Conservation (phyloP, 1,140 invertebrate genomes). For the Drosophila bifasciata region DNA sequence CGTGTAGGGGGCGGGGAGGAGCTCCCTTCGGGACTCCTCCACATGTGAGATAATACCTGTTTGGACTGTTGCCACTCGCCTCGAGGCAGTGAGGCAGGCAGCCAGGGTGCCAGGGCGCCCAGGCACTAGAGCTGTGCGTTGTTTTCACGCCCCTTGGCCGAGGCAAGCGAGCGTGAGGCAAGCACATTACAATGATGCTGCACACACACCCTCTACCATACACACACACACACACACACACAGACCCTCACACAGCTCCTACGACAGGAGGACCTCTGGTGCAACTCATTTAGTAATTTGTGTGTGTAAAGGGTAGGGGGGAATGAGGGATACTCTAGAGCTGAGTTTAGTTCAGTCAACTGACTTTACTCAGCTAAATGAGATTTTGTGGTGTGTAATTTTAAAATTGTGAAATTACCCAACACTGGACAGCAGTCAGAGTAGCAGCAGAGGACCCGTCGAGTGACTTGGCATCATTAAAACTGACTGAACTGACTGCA, state of each 20-base stretch:
- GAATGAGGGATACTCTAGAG: too few species aligned
- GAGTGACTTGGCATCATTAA: too few species aligned
- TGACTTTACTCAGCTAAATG: conserved; percentile 58
- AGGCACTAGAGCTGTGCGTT: conserved; percentile 38
- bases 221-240: neutral
- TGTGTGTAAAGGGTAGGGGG: conserved; percentile 2
- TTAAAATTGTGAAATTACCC: conserved; percentile 54
- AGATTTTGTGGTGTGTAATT: conserved; percentile 59
- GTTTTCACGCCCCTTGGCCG: conserved; percentile 55
- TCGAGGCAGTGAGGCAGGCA: neutral
- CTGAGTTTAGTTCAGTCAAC: conserved; percentile 43
- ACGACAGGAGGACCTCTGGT: neutral
- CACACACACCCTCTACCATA: neutral
- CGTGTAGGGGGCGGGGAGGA: neutral
- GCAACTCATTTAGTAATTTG: conserved; percentile 52
- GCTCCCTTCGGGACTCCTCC: neutral
- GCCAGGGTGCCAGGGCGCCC: conserved; percentile 5
- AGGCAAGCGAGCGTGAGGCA: conserved; percentile 47
- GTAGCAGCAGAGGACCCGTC: too few species aligned
- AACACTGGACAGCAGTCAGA: conserved; percentile 16
- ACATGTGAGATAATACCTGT: conserved; percentile 56
- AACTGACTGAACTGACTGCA: too few species aligned
- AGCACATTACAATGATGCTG: conserved; percentile 43
- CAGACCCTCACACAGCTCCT: too few species aligned
- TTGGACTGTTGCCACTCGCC: conserved; percentile 25